A percentile compares a stretch with the other conserved stretches of the same genome.
These are phyloP conservation scores for Agraylea sexmaculata DNA, from an alignment of 1,140 invertebrate species.

Conservation along the genomic window DNA sequence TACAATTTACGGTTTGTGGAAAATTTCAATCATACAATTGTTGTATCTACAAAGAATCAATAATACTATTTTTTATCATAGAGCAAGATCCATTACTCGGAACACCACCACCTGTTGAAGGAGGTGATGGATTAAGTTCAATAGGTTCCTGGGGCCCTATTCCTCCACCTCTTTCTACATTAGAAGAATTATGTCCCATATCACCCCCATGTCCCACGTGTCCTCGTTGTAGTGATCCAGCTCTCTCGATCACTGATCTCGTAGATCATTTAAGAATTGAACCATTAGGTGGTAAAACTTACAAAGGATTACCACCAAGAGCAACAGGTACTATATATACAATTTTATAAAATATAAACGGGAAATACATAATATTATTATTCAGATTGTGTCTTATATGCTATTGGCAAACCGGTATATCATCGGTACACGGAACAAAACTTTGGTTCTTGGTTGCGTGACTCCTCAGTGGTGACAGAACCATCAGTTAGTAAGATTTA, in stretches of 20 bases:
- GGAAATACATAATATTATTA: conserved; percentile 19
- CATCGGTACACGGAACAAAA: conserved; percentile 61
- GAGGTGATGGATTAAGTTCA: conserved; percentile 8
- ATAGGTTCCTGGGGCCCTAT: conserved; percentile 10
- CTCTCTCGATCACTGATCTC: conserved; percentile 41
- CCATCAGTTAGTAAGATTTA: conserved; percentile 24
- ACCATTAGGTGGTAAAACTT: conserved; percentile 43
- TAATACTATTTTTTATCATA: conserved; percentile 20
- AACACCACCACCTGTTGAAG: conserved; percentile 28
- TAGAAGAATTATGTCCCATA: conserved; percentile 19
- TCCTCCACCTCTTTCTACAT: conserved; percentile 11
- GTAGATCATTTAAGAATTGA: conserved; percentile 44
- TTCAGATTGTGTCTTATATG: conserved; percentile 75
- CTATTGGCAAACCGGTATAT: conserved; percentile 85
- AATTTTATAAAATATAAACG: too few species aligned
- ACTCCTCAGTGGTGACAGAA: conserved; percentile 52
- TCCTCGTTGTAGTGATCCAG: conserved; percentile 46
- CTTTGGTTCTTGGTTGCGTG: conserved; percentile 78
- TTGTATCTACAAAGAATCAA: not conserved
- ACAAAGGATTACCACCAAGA: conserved; percentile 44
- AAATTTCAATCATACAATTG: not conserved
- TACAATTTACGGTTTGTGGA: conserved; percentile 15
- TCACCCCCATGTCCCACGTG: conserved; percentile 44
- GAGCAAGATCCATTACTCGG: conserved; percentile 36
- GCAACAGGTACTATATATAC: conserved; percentile 40